phyloP scores from a whole-genome alignment of 2,888 invertebrate species.

The Congeria kusceri region DNA sequence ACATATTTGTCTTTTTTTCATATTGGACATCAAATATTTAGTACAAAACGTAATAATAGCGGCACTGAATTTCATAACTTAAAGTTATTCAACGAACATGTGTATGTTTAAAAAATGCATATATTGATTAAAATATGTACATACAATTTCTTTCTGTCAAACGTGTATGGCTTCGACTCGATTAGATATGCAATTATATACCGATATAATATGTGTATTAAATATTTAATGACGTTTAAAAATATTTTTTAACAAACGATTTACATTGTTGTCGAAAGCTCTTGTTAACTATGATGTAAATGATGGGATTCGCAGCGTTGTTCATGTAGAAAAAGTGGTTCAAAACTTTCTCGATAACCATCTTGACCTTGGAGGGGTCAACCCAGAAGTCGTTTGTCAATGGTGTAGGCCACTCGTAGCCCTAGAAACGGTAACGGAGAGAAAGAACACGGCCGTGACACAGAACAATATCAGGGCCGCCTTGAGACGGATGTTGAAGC shows the following conservation, averaged over 20 bases:
- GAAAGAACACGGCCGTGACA: slow-evolving; percentile 63
- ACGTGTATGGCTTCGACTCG: too few species aligned
- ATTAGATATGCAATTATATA: too few species aligned
- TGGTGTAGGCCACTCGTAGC: slow-evolving; percentile 26
- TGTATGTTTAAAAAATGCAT: too few species aligned
- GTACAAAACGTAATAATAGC: too few species aligned
- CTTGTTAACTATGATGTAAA: slow-evolving; percentile 62
- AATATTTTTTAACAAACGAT: background rate
- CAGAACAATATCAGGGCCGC: slow-evolving; percentile 66
- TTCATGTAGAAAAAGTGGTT: slow-evolving; percentile 66
- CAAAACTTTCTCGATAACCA: slow-evolving; percentile 36
- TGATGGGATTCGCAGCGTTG: slow-evolving; percentile 66
- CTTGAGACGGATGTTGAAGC: slow-evolving; percentile 30
- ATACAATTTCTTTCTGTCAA: too few species aligned
- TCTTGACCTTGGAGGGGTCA: slow-evolving; percentile 19
- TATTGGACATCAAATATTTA: too few species aligned
- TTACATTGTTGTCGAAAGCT: slow-evolving; percentile 59
- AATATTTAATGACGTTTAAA: too few species aligned
- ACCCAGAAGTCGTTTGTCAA: slow-evolving; percentile 17
- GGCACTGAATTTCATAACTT: too few species aligned
- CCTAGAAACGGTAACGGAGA: slow-evolving; percentile 68
- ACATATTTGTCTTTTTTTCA: too few species aligned
- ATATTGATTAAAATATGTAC: too few species aligned
- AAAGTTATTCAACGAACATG: too few species aligned
- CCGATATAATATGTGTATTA: too few species aligned